A percentile compares a stretch with the other conserved stretches of the same genome.
phyloP scores from a whole-genome alignment of 2,888 invertebrate genomes.

The Hymenopus coronatus region DNA sequence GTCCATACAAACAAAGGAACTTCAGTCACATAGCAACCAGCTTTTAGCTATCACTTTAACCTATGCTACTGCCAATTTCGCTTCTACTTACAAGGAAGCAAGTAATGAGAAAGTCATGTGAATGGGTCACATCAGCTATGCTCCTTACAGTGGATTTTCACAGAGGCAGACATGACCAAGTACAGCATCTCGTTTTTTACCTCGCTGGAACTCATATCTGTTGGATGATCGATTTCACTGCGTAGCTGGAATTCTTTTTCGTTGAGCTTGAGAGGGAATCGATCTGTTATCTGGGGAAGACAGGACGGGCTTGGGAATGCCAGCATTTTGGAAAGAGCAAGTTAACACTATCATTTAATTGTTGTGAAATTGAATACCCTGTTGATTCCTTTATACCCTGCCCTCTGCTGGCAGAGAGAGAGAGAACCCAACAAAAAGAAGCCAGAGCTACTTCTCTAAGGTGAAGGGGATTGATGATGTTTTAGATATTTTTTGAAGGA shows the following conservation, averaged over 20 bases:
- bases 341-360: not conserved
- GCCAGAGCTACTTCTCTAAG: not conserved
- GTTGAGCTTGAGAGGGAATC: not conserved
- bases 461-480: constrained; percentile 26
- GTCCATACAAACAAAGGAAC: too few relatives aligned
- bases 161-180: not conserved
- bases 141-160: too few relatives aligned
- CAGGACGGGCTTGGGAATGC: not conserved
- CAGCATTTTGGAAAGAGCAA: not conserved
- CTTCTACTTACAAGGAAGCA: too few relatives aligned
- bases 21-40: too few relatives aligned
- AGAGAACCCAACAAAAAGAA: not conserved
- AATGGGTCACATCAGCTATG: too few relatives aligned
- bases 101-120: too few relatives aligned
- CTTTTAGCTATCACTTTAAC: too few relatives aligned
- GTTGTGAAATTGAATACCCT: constrained; percentile 8
- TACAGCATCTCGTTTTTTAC: not conserved
- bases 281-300: not conserved
- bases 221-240: not conserved
- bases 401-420: not conserved
- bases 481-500: constrained; percentile 27
- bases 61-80: too few relatives aligned
- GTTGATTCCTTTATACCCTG: not conserved
- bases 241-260: not conserved
- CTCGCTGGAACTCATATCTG: not conserved